Evolutionary conservation across 2,797 vertebrate genomes (phyloP).

Genomic region (Gallirallus australis): DNA sequence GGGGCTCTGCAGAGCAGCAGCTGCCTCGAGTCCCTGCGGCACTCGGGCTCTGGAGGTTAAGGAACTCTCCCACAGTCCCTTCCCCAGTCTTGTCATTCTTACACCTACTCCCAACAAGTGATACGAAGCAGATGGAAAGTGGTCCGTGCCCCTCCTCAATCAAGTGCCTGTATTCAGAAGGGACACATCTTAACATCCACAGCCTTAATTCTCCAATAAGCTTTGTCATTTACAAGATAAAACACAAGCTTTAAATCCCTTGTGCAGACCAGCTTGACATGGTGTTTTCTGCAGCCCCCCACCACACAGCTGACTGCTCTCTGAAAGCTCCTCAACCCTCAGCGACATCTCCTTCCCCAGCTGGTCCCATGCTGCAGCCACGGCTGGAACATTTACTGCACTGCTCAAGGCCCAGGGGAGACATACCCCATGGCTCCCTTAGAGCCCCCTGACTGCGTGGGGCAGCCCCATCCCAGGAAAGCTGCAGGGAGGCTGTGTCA

Average conservation of each 20-base stretch:
- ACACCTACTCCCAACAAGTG: not conserved
- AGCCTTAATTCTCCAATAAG: not conserved
- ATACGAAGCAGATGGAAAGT: not conserved
- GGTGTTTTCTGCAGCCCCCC: not conserved
- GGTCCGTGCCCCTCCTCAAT: not conserved
- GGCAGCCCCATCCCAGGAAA: not conserved
- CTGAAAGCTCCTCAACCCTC: not conserved
- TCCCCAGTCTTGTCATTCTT: not conserved
- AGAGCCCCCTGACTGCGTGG: not conserved
- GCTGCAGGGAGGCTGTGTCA: not conserved
- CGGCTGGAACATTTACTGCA: not conserved
- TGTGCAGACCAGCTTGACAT: not conserved
- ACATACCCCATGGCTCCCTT: no score
- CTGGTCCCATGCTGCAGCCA: not conserved
- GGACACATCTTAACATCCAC: not conserved
- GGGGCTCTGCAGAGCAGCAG: not conserved
- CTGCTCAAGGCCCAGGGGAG: not conserved
- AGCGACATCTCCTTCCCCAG: not conserved
- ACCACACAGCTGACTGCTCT: not conserved
- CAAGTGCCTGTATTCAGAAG: not conserved
- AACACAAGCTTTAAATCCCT: not conserved
- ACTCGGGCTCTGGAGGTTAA: not conserved
- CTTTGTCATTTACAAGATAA: not conserved
- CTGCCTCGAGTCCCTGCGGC: not conserved
- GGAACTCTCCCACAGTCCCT: not conserved